Percentiles rank a stretch among this genome's conserved stretches.
These are phyloP conservation scores for Pseudeuparius sepicola DNA, from an alignment of 2,888 invertebrate genomes.

Conservation along the genomic window DNA sequence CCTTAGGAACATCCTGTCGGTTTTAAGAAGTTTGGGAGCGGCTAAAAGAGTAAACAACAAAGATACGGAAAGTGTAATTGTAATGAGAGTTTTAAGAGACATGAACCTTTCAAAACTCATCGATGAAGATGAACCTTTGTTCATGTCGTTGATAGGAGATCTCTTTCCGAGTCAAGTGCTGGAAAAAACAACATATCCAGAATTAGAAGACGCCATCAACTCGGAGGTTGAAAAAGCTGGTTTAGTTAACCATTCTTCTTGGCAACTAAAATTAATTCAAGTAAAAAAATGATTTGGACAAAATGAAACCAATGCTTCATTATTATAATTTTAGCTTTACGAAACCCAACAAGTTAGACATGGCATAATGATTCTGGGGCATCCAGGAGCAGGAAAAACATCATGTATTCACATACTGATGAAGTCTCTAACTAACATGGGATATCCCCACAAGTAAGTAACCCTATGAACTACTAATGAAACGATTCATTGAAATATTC, in stretches of 20 bases:
- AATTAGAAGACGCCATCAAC: conserved; percentile 77
- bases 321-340: conserved; percentile 53
- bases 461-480: conserved; percentile 7
- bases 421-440: conserved; percentile 78
- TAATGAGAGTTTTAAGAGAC: conserved; percentile 88
- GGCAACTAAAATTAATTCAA: conserved; percentile 88
- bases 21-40: conserved; percentile 81
- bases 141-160: conserved; percentile 89
- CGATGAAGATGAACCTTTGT: conserved; percentile 92
- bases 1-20: conserved; percentile 85
- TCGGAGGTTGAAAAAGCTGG: conserved; percentile 70
- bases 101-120: conserved; percentile 95
- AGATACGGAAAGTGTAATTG: conserved; percentile 88
- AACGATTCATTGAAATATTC: too few species aligned
- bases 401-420: conserved; percentile 81
- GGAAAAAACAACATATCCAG: conserved; percentile 81
- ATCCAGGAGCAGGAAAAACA: conserved; percentile 89
- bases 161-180: conserved; percentile 88
- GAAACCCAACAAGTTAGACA: conserved; percentile 91
- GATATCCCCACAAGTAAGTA: conserved; percentile 63
- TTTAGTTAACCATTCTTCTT: conserved; percentile 80
- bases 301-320: too few species aligned
- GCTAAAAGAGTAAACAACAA: conserved; percentile 81
- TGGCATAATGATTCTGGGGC: conserved; percentile 91
- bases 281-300: too few species aligned